Evolutionary conservation across 2,113 vertebrate species (phyloP), one percentile per base, ranked within the genome.

Genomic region (Heterochromis multidens): DNA sequence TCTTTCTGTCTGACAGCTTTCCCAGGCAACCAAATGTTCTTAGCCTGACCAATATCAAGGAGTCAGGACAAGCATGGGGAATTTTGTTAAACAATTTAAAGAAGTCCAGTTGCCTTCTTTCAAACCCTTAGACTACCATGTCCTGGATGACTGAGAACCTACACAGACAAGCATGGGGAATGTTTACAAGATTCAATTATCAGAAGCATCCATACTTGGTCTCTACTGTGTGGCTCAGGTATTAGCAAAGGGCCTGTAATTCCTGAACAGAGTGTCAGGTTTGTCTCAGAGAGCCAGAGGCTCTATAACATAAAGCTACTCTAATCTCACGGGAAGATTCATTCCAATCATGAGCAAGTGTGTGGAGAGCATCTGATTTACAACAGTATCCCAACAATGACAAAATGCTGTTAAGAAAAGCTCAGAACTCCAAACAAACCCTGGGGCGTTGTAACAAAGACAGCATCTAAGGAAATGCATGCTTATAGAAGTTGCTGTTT

Each of bases 1-100:
- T n/a, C 4, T 74, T 31, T 74, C 11, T 46, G 40, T 60, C 82
- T 81, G 74, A 89, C 81, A 87, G 83, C 67, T 83, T 83, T 81
- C 77, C 65, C 58, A 81, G 79, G 80, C 63, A 89, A 86, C 77
- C 89, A 87, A 84, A 78, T 87, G 84, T 86, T 91, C 88, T 91
- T 78, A 83, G 81, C 82, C 61, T 52, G 82, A 80, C 56, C 67
- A 82, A 25, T 72, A 86, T 10, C 37, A 58, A 90, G 81, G 46
- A 92, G 61, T 82, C 31, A 2, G 40, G 88, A 87, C 83, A 77
- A 83, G 35, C 81, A 67, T 58, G 8, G 29, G 27, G 70, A 86
- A 81, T 83, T n/a, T n/a, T n/a, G n/a, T n/a, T n/a, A n/a, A n/a
- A n/a, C n/a, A n/a, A n/a, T n/a, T n/a, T n/a, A n/a, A n/a, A n/a